phyloP scores from a whole-genome alignment of 2,797 vertebrate species.

The Huso huso region DNA sequence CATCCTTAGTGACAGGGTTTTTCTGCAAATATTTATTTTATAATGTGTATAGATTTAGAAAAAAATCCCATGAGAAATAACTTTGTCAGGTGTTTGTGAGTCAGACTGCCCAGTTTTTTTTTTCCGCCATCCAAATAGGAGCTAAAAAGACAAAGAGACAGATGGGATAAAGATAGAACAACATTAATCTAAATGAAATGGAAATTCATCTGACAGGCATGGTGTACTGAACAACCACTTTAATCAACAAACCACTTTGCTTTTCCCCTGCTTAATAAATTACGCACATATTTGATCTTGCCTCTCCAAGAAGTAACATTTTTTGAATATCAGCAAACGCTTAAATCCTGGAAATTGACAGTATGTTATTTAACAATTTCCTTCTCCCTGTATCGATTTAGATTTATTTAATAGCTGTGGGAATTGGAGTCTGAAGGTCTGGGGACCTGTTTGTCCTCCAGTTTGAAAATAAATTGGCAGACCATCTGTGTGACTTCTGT shows the following conservation, averaged over 20 bases:
- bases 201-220: constrained; percentile 44
- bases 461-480: constrained; percentile 66
- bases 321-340: constrained; percentile 33
- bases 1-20: no score
- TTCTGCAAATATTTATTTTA: no score
- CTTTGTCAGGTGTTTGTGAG: neutral
- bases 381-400: constrained; percentile 39
- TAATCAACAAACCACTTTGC: constrained; percentile 40
- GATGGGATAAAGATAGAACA: constrained; percentile 28
- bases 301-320: constrained; percentile 27
- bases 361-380: constrained; percentile 35
- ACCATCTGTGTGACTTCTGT: constrained; percentile 50
- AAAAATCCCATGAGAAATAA: constrained; percentile 1
- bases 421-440: constrained; percentile 49
- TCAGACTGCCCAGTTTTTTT: constrained; percentile 13
- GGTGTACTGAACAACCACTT: constrained; percentile 27
- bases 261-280: constrained; percentile 26
- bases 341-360: constrained; percentile 25
- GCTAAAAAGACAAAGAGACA: constrained; percentile 44
- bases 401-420: constrained; percentile 44
- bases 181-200: constrained; percentile 52
- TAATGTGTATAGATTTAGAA: neutral
- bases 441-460: constrained; percentile 38
- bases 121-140: constrained; percentile 42
- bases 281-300: constrained; percentile 23